These are phyloP conservation scores for Drosophila nikananu DNA, from an alignment of 1,140 invertebrate genomes.

Conservation along the genomic window DNA sequence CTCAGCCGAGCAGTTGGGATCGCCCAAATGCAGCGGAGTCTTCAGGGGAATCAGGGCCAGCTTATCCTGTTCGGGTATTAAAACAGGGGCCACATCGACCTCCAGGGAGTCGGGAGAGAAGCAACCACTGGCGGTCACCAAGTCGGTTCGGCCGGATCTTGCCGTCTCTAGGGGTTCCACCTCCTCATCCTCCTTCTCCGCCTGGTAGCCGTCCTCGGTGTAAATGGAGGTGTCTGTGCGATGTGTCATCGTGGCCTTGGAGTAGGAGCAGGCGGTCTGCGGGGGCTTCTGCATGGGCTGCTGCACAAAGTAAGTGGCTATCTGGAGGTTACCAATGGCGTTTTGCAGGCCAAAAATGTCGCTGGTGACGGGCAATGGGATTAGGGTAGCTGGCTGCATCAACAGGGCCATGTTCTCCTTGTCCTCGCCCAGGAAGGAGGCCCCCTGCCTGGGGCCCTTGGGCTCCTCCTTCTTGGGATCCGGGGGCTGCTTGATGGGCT, in stretches of 20 bases:
- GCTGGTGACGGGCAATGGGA: conserved; percentile 78
- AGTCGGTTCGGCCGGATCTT: conserved; percentile 23
- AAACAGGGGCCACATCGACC: conserved; percentile 27
- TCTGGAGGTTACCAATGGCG: conserved; percentile 80
- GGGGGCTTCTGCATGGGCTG: conserved; percentile 57
- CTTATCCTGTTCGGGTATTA: conserved; percentile 36
- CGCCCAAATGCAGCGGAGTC: conserved; percentile 16
- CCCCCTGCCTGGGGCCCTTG: conserved; percentile 2
- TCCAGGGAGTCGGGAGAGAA: conserved; percentile 72
- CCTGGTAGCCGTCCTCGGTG: conserved; percentile 77
- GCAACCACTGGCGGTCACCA: conserved; percentile 55
- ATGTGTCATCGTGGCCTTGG: conserved; percentile 72
- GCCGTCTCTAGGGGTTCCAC: conserved; percentile 38
- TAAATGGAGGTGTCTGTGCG: conserved; percentile 73
- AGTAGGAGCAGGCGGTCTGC: conserved; percentile 46
- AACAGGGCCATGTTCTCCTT: conserved; percentile 83
- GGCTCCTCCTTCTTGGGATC: conserved; percentile 12
- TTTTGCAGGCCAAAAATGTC: conserved; percentile 82
- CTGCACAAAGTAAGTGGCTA: conserved; percentile 81
- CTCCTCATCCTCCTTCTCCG: conserved; percentile 72
- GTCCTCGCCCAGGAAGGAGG: conserved; percentile 28
- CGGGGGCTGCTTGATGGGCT: conserved; percentile 60
- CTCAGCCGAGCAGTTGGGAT: background rate
- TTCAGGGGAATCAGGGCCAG: conserved; percentile 71
- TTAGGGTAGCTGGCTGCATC: conserved; percentile 85